Base-by-base conservation (phyloP, 37 sponge, comb jelly and placozoan species). In the Agelas oroides region DNA sequence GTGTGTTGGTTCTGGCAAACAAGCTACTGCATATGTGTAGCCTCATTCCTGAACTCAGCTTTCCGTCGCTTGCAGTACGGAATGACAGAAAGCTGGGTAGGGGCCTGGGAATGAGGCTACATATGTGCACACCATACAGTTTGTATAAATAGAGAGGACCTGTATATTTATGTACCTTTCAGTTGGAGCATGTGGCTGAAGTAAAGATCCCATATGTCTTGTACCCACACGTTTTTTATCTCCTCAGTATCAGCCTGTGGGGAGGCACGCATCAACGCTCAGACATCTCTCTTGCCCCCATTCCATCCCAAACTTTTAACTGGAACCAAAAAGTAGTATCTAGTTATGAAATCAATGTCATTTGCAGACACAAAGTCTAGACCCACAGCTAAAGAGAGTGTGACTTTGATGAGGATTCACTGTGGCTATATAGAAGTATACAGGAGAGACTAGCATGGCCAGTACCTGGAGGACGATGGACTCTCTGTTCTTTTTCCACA, bases 181-280 rank as follows among this genome's bases (percentile, higher is more conserved):
- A 95, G 86, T 17, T 19, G 28, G 33, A 83, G 59, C 86, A 95
- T 88, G 60, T 91, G 95, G 54, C 70, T 66, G 46, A 91, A 85
- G 82, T 85, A 85, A 61, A 95, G 82, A 27, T 91, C 83, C 70
- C 88, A 75, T 13, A 95, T 79, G 30, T 91, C 95, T 27, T 88
- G 59, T 18, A 88, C 75, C 95, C 95, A 95, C 31, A 80, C 56
- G 57, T 59, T 55, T 65, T 95, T 95, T 40, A 77, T 84, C 31
- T 84, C 86, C 30, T 20, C 65, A 16, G 89, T 73, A 16, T 74
- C 67, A n/a, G 93, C 89, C 85, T 87, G 23, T 31, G 34, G 30
- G 53, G 19, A 46, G 2, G 27, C 20, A n/a, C n/a, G n/a, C 53
- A 19, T 34, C 3, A 24, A 25, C 53, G 14, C 55, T 14, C 2